Evolutionary conservation across 2,888 invertebrate genomes (phyloP).

Genomic region (Ganaspis brasiliensis): DNA sequence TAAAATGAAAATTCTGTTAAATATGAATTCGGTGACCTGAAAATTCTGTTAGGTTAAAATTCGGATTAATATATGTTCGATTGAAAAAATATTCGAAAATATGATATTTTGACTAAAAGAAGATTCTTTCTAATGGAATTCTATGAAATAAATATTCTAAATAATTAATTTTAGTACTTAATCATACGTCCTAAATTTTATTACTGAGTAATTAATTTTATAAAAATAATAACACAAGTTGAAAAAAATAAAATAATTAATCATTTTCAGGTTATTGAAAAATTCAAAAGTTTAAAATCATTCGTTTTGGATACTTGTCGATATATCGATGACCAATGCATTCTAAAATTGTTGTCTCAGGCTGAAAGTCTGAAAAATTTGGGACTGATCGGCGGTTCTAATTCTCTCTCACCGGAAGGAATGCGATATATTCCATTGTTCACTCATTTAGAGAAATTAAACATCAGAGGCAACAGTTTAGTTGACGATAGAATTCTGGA

Average conservation of each 20-base stretch:
- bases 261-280: background rate
- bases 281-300: conserved; percentile 17
- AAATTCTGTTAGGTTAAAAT: too few relatives aligned
- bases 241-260: background rate
- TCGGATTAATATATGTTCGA: too few relatives aligned
- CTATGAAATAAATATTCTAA: too few relatives aligned
- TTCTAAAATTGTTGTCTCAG: conserved; percentile 18
- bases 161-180: too few relatives aligned
- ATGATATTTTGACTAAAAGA: too few relatives aligned
- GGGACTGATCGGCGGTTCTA: conserved; percentile 18
- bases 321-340: background rate
- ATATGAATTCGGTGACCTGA: too few relatives aligned
- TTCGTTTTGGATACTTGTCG: conserved; percentile 16
- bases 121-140: too few relatives aligned
- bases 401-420: conserved; percentile 4
- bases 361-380: conserved; percentile 24
- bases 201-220: too few relatives aligned
- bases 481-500: conserved; percentile 16
- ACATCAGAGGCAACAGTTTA: conserved; percentile 15
- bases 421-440: conserved; percentile 10
- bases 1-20: too few relatives aligned
- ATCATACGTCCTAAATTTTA: too few relatives aligned
- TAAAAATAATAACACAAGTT: too few relatives aligned
- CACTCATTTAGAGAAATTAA: conserved; percentile 7
- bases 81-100: too few relatives aligned